These are phyloP conservation scores for Irena cyanogastra DNA, from an alignment of 2,113 vertebrate genomes.

Conservation along the genomic window DNA sequence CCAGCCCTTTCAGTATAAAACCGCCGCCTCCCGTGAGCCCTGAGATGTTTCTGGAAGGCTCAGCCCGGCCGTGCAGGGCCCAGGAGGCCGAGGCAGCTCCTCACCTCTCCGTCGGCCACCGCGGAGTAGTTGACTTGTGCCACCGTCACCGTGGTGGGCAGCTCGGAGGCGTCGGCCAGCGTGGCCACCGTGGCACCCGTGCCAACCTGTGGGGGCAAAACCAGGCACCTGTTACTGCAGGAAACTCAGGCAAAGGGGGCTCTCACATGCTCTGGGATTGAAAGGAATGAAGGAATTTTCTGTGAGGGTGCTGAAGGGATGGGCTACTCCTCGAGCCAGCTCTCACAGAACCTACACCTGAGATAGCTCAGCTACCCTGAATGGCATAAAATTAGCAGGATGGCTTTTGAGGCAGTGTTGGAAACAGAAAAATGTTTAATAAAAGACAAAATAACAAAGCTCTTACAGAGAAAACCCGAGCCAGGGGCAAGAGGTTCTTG, in stretches of 20 bases:
- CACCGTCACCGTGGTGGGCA: constrained; percentile 93
- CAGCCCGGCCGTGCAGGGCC: accelerated
- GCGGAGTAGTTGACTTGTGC: constrained; percentile 97
- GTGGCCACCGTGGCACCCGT: constrained; percentile 96
- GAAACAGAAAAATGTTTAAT: too few relatives aligned
- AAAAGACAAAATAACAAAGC: too few relatives aligned
- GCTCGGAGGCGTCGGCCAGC: constrained; percentile 91
- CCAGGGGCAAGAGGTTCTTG: too few relatives aligned
- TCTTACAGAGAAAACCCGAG: too few relatives aligned
- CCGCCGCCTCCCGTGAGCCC: too few relatives aligned
- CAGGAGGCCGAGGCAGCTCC: background rate
- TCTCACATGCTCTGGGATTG: accelerated
- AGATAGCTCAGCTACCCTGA: too few relatives aligned
- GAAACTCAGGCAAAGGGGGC: background rate
- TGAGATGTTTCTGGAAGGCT: too few relatives aligned
- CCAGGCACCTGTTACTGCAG: accelerated
- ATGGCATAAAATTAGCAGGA: too few relatives aligned
- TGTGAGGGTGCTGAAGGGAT: background rate
- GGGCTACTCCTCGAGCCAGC: too few relatives aligned
- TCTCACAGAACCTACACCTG: too few relatives aligned
- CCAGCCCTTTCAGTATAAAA: accelerated
- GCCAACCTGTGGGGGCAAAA: constrained; percentile 77
- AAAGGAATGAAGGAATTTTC: background rate
- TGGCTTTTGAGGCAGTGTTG: too few relatives aligned
- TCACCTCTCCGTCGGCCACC: constrained; percentile 92